Conservation (phyloP, 2,888 invertebrate species). For the Spialia ferax region DNA sequence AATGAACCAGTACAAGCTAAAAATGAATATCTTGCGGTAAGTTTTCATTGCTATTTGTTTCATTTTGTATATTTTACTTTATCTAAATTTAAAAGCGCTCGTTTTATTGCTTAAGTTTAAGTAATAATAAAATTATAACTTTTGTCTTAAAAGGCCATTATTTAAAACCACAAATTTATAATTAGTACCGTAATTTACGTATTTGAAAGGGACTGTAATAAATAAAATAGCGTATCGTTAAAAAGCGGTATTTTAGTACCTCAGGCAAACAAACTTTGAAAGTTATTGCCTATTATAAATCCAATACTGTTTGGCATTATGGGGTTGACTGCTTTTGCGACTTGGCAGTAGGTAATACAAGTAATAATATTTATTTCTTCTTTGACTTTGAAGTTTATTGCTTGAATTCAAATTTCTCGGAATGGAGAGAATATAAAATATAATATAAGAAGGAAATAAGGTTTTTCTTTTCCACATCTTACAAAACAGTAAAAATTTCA, state of each 20-base stretch:
- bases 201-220: conserved; percentile 14
- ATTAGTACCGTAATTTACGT: conserved; percentile 1
- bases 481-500: no score
- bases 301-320: conserved; percentile 8
- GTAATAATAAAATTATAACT: no score
- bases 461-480: no score
- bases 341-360: not conserved
- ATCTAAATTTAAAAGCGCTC: no score
- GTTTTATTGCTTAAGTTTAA: no score
- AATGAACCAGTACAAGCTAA: not conserved
- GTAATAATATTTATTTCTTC: not conserved
- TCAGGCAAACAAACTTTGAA: conserved; percentile 21
- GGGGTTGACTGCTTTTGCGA: not conserved
- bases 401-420: not conserved
- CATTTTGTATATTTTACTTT: not conserved
- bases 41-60: not conserved
- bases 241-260: conserved; percentile 22
- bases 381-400: not conserved
- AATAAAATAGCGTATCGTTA: conserved; percentile 24
- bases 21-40: conserved; percentile 21
- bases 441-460: no score
- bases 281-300: conserved; percentile 23
- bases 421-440: not conserved
- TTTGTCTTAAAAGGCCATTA: no score
- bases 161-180: not conserved